These are phyloP conservation scores for Okapia johnstoni DNA, from an alignment of 2,113 vertebrate genomes.

Conservation along the genomic window DNA sequence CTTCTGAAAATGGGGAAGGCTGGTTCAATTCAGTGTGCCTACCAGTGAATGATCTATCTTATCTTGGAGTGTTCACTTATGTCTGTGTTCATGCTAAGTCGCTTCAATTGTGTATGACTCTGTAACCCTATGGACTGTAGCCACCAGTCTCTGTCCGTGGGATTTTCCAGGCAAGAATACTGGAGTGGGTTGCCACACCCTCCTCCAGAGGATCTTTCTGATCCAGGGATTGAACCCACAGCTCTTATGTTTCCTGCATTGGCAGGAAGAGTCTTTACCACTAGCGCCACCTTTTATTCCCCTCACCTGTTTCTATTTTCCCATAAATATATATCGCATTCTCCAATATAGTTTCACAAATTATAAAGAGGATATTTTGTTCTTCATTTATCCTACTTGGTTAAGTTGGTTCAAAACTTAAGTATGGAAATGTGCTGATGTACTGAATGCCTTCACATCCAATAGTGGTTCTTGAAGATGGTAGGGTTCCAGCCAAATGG, in stretches of 20 bases:
- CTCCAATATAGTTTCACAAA: background rate
- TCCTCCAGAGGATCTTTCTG: background rate
- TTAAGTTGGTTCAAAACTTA: background rate
- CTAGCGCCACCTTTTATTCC: background rate
- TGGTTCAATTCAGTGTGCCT: background rate
- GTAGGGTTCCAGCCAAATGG: background rate
- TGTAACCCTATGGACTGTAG: background rate
- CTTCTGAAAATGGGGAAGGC: background rate
- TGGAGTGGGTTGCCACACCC: background rate
- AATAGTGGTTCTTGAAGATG: background rate
- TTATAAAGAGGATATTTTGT: background rate
- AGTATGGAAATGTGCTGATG: background rate
- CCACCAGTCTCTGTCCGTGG: background rate
- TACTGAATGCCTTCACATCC: accelerated
- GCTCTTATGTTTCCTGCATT: background rate
- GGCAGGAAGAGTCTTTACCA: background rate
- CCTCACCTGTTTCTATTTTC: background rate
- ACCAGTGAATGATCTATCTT: background rate
- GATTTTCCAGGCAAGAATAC: background rate
- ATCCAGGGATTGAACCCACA: background rate
- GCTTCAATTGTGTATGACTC: background rate
- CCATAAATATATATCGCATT: background rate
- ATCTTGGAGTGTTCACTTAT: background rate
- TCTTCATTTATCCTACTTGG: background rate
- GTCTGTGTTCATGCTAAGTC: background rate